phyloP scores from a whole-genome alignment of 2,797 vertebrate species.

The Glyptemys insculpta region DNA sequence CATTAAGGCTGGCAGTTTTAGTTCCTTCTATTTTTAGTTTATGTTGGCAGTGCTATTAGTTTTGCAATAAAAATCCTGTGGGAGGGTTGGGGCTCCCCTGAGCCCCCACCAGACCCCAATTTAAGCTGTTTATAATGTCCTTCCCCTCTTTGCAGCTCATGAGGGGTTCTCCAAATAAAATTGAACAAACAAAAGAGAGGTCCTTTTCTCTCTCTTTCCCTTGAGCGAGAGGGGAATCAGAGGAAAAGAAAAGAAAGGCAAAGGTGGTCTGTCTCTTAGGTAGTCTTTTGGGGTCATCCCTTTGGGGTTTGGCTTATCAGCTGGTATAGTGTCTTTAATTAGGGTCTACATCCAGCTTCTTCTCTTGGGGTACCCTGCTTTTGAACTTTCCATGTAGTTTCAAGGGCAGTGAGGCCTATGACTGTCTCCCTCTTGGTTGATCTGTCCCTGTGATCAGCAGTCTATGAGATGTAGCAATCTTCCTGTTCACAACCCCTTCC shows the following conservation, averaged over 20 bases:
- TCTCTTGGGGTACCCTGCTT: neutral
- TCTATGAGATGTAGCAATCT: neutral
- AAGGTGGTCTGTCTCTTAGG: neutral
- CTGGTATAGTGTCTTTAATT: neutral
- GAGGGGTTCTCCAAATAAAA: neutral
- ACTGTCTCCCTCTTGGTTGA: neutral
- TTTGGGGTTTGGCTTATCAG: neutral
- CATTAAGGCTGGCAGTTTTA: neutral
- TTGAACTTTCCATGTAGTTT: neutral
- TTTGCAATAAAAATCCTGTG: neutral
- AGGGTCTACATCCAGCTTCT: neutral
- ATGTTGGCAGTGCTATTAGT: neutral
- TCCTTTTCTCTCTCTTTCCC: neutral
- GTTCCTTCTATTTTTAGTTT: conserved; percentile 15
- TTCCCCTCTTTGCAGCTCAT: neutral
- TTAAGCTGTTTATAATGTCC: neutral
- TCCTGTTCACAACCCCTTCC: neutral
- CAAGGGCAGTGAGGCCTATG: neutral
- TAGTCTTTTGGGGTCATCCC: neutral
- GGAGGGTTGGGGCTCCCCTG: neutral
- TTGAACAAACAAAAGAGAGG: neutral
- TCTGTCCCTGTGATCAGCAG: neutral
- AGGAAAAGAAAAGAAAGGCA: neutral
- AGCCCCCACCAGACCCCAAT: neutral
- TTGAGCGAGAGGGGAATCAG: neutral